Base-by-base conservation (phyloP, 2,888 invertebrate genomes). In the Limnephilus rhombicus region DNA sequence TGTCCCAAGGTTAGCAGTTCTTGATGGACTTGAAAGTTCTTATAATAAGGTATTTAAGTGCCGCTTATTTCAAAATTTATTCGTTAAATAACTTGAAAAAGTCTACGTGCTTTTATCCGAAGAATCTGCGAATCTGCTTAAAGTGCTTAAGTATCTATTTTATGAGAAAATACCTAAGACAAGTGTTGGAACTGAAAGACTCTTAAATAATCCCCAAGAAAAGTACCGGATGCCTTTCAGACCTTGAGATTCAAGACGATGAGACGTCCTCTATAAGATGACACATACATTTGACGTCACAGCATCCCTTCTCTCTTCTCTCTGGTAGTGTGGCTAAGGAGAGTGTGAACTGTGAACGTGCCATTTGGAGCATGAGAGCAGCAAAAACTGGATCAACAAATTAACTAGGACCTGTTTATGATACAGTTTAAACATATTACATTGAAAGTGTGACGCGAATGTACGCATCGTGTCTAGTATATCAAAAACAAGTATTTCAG, bases 271-370 rank as follows among this genome's bases (percentile, higher is more conserved):
- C 37, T 29, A 9, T 29, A 3, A 37, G 45, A n/a, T 86, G 86
- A 86, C 86, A 86, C 86, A 86, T 45, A 18, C 24, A 68, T n/a
- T n/a, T 49, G 86, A 45, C 86, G 86, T 86, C 86, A 86, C 29
- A 18, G n/a, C n/a, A 45, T 13, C n/a, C 37, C 45, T 86, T n/a
- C 86, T 2, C 24, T 18, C 45, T n/a, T 18, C 34, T 49, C 49
- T 49, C 49, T 49, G 13, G 49, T 85, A 49, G 41, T 49, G 3
- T 86, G 45, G 45, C 49, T 29, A 68, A 68, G 86, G 13, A 86
- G 41, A 45, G 45, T 13, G 18, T 31, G 53, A 53, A 49, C 49
- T 34, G 83, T 24, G 83, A 86, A 45, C 86, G 86, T 86, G 86
- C 86, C 7, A 45, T 37, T 29, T 45, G 45, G n/a, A 45, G 45